These are phyloP conservation scores for Epirrita christyi DNA, from an alignment of 2,888 invertebrate genomes.

Conservation along the genomic window DNA sequence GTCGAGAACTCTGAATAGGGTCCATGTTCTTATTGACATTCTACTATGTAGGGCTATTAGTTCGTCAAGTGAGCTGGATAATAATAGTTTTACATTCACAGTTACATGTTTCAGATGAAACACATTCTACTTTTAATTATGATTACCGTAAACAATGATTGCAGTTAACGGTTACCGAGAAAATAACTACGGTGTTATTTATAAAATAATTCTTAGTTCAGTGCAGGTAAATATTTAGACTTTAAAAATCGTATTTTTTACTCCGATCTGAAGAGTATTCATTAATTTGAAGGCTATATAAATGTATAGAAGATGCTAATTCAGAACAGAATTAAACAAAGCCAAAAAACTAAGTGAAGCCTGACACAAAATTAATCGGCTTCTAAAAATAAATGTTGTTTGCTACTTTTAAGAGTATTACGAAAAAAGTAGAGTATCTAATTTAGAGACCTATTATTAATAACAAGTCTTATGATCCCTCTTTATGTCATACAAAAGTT, in stretches of 20 bases:
- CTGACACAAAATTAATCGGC: conserved; percentile 5
- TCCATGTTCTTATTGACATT: conserved; percentile 27
- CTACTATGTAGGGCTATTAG: conserved; percentile 23
- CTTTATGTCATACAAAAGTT: too few relatives aligned
- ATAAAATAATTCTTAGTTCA: conserved; percentile 1
- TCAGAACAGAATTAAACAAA: background rate
- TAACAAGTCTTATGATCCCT: too few relatives aligned
- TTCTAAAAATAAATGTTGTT: background rate
- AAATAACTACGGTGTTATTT: conserved; percentile 1
- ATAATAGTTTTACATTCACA: conserved; percentile 6
- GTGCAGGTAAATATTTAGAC: too few relatives aligned
- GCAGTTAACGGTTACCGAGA: conserved; percentile 11
- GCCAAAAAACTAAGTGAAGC: background rate
- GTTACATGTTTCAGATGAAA: conserved; percentile 14
- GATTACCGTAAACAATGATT: conserved; percentile 12
- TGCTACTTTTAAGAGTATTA: background rate
- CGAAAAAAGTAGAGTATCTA: too few relatives aligned
- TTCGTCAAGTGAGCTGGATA: conserved; percentile 34
- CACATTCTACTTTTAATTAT: conserved; percentile 15
- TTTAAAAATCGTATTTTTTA: too few relatives aligned
- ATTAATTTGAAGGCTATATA: too few relatives aligned
- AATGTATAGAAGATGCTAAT: background rate
- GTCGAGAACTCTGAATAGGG: conserved; percentile 21
- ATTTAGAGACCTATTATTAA: too few relatives aligned
- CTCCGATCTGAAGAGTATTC: too few relatives aligned